A percentile compares a stretch with the other conserved stretches of the same genome.
Evolutionary conservation across 2,113 vertebrate species (phyloP).

Genomic region (Oryzias javanicus): DNA sequence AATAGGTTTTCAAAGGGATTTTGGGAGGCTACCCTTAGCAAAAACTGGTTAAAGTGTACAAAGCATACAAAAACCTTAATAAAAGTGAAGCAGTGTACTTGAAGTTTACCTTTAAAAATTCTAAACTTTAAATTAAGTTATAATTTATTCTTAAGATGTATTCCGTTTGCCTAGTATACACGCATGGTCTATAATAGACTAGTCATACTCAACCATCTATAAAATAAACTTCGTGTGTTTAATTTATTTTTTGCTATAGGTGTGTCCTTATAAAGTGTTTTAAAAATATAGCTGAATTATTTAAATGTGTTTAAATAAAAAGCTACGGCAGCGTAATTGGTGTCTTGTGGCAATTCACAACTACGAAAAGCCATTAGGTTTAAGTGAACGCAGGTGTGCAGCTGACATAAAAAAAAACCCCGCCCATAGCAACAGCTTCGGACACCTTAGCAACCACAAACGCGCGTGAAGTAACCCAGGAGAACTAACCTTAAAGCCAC

Average conservation of each 20-base stretch:
- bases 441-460: constrained; percentile 67
- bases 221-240: too few species aligned
- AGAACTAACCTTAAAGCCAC: not conserved
- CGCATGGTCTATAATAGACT: too few species aligned
- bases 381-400: not conserved
- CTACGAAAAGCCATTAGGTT: not conserved
- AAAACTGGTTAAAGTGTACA: not conserved
- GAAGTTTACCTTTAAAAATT: too few species aligned
- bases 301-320: too few species aligned
- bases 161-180: too few species aligned
- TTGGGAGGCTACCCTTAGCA: not conserved
- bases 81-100: too few species aligned
- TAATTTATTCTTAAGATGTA: too few species aligned
- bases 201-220: too few species aligned
- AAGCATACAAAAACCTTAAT: not conserved
- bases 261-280: too few species aligned
- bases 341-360: not conserved
- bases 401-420: constrained; percentile 3
- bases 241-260: too few species aligned
- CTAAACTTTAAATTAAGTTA: too few species aligned
- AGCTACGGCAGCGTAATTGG: not conserved
- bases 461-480: constrained; percentile 1
- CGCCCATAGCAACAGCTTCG: constrained; percentile 57
- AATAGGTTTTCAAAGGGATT: not conserved
- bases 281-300: too few species aligned